phyloP scores from a whole-genome alignment of 2,113 vertebrate species.

The Leucopsar rothschildi region DNA sequence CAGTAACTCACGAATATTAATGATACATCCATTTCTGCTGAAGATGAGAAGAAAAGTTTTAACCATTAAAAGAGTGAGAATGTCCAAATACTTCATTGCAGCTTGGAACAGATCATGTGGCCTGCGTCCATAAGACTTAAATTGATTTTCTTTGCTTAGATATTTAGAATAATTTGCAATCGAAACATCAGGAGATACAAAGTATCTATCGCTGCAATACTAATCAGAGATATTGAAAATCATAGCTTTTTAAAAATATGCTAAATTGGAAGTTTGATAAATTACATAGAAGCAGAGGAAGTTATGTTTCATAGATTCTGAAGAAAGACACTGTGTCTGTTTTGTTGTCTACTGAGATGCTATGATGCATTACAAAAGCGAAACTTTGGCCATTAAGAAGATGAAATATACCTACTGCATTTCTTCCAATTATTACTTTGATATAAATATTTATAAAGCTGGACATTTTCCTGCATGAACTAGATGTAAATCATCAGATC shows the following conservation, averaged over 20 bases:
- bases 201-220: background rate
- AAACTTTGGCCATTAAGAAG: slow-evolving; percentile 31
- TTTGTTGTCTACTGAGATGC: background rate
- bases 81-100: background rate
- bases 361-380: slow-evolving; percentile 28
- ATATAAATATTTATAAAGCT: slow-evolving; percentile 68
- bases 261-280: background rate
- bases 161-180: background rate
- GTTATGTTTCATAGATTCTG: background rate
- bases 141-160: background rate
- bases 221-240: background rate
- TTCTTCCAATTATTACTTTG: slow-evolving; percentile 52
- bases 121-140: background rate
- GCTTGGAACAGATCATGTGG: background rate
- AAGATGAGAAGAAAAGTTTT: background rate
- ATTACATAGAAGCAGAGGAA: background rate
- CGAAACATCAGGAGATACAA: background rate
- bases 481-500: slow-evolving; percentile 26
- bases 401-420: slow-evolving; percentile 16
- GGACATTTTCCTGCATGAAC: slow-evolving; percentile 41
- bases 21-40: background rate
- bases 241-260: background rate
- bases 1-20: background rate
- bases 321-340: background rate
- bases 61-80: background rate